Evolutionary conservation across 2,113 vertebrate species (phyloP).

Genomic region (Bettongia penicillata): DNA sequence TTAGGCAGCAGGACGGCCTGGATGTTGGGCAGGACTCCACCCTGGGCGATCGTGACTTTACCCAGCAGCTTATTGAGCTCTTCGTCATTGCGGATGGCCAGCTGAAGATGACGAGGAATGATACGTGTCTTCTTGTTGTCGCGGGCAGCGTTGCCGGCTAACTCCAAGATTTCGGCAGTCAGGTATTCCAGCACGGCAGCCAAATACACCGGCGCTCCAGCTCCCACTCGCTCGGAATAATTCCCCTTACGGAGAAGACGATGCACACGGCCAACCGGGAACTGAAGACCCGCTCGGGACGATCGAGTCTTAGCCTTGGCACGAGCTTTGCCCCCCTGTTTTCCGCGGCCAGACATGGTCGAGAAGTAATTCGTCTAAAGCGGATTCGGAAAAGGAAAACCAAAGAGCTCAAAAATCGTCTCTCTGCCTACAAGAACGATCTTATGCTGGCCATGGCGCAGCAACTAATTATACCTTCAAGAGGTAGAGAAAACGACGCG

Average conservation of each 20-base stretch:
- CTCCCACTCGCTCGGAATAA: background rate
- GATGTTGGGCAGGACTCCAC: background rate
- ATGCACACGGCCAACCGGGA: background rate
- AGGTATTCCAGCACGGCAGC: background rate
- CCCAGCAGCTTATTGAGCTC: background rate
- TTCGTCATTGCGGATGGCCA: background rate
- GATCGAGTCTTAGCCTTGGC: background rate
- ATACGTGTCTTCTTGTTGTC: background rate
- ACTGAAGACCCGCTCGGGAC: rapidly evolving
- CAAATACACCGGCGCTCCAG: background rate
- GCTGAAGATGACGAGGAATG: background rate
- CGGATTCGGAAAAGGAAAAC: too few relatives aligned
- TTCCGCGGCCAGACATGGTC: background rate
- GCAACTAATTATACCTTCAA: background rate
- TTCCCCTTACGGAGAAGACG: background rate
- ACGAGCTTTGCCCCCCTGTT: background rate
- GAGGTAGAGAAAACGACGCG: background rate
- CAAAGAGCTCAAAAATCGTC: rapidly evolving
- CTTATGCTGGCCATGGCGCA: background rate
- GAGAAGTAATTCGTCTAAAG: rapidly evolving
- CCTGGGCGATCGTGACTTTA: background rate
- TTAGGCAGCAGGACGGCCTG: background rate
- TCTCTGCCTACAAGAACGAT: rapidly evolving
- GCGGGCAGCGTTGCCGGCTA: background rate
- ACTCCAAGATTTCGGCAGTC: background rate